Evolutionary conservation across 2,797 vertebrate genomes (phyloP), one percentile per base, ranked within the genome.

Genomic region (Rhadinocentrus ornatus): DNA sequence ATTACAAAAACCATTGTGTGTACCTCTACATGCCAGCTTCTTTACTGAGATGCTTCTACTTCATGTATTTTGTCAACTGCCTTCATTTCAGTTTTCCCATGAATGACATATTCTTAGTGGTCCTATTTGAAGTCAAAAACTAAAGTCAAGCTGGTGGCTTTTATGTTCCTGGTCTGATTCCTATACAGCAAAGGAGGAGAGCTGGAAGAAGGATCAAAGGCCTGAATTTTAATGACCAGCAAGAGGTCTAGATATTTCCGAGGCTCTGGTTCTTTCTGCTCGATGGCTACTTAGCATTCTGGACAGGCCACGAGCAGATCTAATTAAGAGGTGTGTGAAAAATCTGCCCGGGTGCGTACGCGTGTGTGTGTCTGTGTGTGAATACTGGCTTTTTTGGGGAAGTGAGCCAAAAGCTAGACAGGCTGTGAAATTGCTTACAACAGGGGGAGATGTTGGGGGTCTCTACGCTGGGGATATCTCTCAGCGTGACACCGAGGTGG

Each of bases 341-440:
- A 81, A 87, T 88, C 83, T 68, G 80, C 48, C 31, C 62, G 54
- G 39, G 37, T 61, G 63, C 52, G 64, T 34, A 48, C 20, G 44
- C 44, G 57, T 50, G 54, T 58, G 66, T 57, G 69, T 50, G 34
- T 12, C 39, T 31, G 32, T 54, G 62, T 60, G 70, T 76, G 77
- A 84, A 78, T 53, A 72, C 41, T 66, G 77, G 62, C 71, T 78
- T 79, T 66, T 92, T 90, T 73, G 71, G 75, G 70, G 75, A 81
- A 69, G 69, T 22, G 57, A 88, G 90, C 88, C 89, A 85, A 83
- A 86, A 87, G 84, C 81, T 78, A 89, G 86, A 81, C 80, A 29
- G 81, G 75, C 82, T 85, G 87, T 90, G 90, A 93, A 94, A 93
- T 90, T 89, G 87, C 87, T 88, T 88, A 88, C 86, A 92, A 87